Evolutionary conservation across 1,140 invertebrate genomes (phyloP).

Genomic region (Bombus affinis): DNA sequence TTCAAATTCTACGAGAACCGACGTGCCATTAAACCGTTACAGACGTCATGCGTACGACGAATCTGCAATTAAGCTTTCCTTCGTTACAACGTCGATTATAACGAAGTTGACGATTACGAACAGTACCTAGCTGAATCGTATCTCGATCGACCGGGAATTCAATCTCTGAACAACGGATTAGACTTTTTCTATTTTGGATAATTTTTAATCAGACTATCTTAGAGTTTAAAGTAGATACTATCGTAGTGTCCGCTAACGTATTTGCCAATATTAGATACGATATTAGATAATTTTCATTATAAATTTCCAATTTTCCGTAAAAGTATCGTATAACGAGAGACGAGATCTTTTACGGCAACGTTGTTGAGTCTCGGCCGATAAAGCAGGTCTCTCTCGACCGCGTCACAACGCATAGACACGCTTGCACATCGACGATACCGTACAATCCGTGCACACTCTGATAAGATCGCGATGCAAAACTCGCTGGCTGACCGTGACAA

Average conservation of each 20-base stretch:
- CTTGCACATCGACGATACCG: slow-evolving; percentile 20
- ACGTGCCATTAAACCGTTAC: slow-evolving; percentile 1
- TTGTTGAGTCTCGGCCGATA: neutral
- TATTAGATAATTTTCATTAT: neutral
- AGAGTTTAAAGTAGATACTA: no score
- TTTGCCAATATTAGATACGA: no score
- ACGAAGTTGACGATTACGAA: neutral
- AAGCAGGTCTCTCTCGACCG: neutral
- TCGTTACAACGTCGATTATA: neutral
- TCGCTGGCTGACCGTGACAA: slow-evolving; percentile 53
- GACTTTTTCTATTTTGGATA: no score
- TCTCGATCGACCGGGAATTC: neutral
- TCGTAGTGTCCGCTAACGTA: no score
- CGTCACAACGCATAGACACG: neutral
- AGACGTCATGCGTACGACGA: neutral
- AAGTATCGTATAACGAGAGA: neutral
- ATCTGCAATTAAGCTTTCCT: neutral
- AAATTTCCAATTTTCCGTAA: neutral
- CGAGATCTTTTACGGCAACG: neutral
- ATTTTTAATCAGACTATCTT: no score
- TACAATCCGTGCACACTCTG: slow-evolving; percentile 60
- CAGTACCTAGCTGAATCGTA: neutral
- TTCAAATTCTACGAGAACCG: neutral
- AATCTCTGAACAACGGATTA: neutral
- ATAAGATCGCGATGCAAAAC: slow-evolving; percentile 73